Conservation (phyloP, 2,888 invertebrate genomes). For the Vannuccia rotundouncinata region DNA sequence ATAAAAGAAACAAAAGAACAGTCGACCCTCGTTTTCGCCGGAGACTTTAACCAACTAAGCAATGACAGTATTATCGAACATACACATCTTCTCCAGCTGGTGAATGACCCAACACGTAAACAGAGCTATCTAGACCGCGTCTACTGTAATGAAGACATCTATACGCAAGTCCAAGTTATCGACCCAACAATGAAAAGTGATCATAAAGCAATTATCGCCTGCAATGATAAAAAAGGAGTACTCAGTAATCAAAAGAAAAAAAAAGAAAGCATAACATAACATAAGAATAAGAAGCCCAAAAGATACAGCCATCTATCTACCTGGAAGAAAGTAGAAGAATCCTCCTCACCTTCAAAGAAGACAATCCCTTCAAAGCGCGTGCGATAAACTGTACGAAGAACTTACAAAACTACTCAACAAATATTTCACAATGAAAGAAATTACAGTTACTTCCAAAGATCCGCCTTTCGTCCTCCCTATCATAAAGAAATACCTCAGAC, state of each 20-base stretch:
- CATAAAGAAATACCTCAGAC: neutral
- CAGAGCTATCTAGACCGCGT: constrained; percentile 5
- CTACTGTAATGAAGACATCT: constrained; percentile 5
- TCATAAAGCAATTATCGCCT: neutral
- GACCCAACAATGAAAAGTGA: constrained; percentile 6
- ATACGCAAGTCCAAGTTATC: constrained; percentile 10
- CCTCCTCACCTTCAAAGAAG: constrained; percentile 15
- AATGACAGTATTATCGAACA: constrained; percentile 8
- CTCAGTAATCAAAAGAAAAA: neutral
- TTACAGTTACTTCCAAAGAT: constrained; percentile 9
- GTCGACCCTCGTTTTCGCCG: neutral
- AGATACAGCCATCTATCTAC: constrained; percentile 13
- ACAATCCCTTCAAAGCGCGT: neutral
- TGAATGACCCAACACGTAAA: neutral
- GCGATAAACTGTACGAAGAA: neutral
- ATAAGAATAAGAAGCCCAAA: neutral
- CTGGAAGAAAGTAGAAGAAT: constrained; percentile 8
- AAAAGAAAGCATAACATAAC: constrained; percentile 12
- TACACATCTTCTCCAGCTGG: constrained; percentile 7
- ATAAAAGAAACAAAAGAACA: neutral
- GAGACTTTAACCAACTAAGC: neutral
- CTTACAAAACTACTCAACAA: neutral
- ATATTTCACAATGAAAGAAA: constrained; percentile 8
- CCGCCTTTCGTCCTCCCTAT: neutral
- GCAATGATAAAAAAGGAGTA: neutral